Evolutionary conservation across 92 coral and sea anemone genomes (phyloP), one percentile per base, ranked within the genome.

Genomic region (Porites lobata): DNA sequence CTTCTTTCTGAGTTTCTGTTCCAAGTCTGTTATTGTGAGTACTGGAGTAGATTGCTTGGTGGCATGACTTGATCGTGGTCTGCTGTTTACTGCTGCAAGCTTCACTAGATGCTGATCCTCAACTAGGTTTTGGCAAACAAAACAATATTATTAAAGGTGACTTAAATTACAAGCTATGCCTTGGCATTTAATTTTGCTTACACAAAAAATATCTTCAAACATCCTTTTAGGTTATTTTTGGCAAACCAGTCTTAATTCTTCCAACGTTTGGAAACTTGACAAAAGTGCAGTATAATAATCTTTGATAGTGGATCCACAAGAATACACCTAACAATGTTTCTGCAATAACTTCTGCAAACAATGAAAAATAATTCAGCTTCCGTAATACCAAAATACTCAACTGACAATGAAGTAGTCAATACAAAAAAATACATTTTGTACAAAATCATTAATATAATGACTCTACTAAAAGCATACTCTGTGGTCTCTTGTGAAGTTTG

Each of bases 1-100:
- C 96, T 92, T 96, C 73, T 85, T 85, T 21, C 95, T 90, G 20
- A 97, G 94, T 69, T 87, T 91, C 51, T 83, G 92, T 66, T 97
- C 99, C 78, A 91, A 87, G 76, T 91, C 94, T 75, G 87, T 88
- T 20, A 95, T 61, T 18, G 98, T 79, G 9, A 92, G 77, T 3
- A 90, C 92, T 61, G 96, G 91, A 11, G 93, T 93, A 62, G 90
- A 79, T 67, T 94, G 90, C 38, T 69, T 89, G 10, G 61, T 18
- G 51, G 90, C 77, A 22, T 90, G 83, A 67, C 83, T 87, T 93
- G 98, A 83, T 59, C 85, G 81, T 13, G 94, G 93, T 80, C 90
- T 75, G 68, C 89, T 94, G 86, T 94, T 92, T 14, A 94, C 77
- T 70, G 98, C 98, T 14, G 90, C 87, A 32, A 95, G 85, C 78